Evolutionary conservation across 2,888 invertebrate genomes (phyloP), one percentile per base, ranked within the genome.

Genomic region (Acanthococcus lagerstroemiae): DNA sequence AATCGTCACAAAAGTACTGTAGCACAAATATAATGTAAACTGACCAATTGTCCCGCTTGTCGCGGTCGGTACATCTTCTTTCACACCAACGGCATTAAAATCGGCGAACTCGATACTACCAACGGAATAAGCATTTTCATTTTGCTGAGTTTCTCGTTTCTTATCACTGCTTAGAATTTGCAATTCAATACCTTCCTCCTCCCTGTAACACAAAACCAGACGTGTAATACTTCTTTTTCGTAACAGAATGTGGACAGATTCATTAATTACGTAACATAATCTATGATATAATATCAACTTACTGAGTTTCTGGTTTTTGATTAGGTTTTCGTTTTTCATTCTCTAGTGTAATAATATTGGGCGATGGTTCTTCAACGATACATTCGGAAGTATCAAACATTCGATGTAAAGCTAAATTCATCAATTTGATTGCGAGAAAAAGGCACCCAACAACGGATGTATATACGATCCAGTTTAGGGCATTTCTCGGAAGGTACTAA

Each of bases 371-470:
- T 77, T 80, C 86, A 77, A 75, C 81, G 76, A 88, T 81, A 74
- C 87, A 86, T 77, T 95, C 94, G n/a, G 88, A 88, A 15, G 92
- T 92, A 78, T 96, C 95, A 77, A 95, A 96, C 80, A 95, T 86
- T 72, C 87, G 85, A 78, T 96, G 96, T 68, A 96, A 82, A 52
- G 87, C 85, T 78, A 88, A 88, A 79, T 95, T 96, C 71, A 90
- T 79, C 68, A 90, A 78, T 80, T 99, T 99, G 69, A 97, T 81
- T 58, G 83, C 75, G 12, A 87, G 82, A 76, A 97, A 92, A 67
- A 92, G 79, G 63, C 88, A 73, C 26, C 88, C 87, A 70, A 96
- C 87, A 61, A 88, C 82, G 55, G 82, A 81, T 76, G 90, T 90
- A 79, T 96, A 96, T 67, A 88, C 80, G 68, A 87, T 81, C 95